phyloP scores from a whole-genome alignment of 2,797 vertebrate species.

The Chelon auratus region DNA sequence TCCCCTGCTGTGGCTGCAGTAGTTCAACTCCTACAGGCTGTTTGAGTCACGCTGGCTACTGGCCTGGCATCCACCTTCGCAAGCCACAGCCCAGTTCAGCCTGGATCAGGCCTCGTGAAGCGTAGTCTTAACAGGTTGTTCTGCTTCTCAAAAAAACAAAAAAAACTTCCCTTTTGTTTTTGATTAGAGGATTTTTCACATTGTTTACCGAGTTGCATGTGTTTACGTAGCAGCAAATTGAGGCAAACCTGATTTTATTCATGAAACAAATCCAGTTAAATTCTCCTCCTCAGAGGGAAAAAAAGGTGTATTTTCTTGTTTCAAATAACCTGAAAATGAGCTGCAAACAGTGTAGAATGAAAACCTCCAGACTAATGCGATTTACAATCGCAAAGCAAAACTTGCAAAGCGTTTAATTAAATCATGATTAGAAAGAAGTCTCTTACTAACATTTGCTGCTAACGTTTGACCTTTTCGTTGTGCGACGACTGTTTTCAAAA shows the following conservation, averaged over 20 bases:
- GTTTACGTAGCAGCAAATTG: not conserved
- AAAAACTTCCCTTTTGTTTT: constrained; percentile 6
- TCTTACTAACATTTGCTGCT: not conserved
- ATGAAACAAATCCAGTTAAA: not conserved
- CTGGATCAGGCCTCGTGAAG: constrained; percentile 47
- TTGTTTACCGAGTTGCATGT: constrained; percentile 4
- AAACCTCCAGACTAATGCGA: not conserved
- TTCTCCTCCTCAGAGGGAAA: not conserved
- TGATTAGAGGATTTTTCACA: not conserved
- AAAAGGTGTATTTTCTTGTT: not conserved
- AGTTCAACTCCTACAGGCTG: constrained; percentile 74
- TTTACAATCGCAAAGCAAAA: constrained; percentile 6
- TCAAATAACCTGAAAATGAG: not conserved
- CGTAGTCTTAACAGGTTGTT: constrained; percentile 15
- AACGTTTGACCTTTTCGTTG: constrained; percentile 8
- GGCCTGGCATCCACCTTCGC: constrained; percentile 61
- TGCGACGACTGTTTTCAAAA: constrained; percentile 9
- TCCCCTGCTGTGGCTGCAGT: constrained; percentile 57
- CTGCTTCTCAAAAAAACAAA: constrained; percentile 28
- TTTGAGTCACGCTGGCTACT: constrained; percentile 70
- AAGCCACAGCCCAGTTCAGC: constrained; percentile 59
- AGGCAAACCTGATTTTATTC: constrained; percentile 5
- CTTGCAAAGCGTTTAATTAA: not conserved
- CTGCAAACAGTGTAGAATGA: constrained; percentile 2
- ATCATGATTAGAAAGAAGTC: not conserved